Evolutionary conservation across 2,888 invertebrate genomes (phyloP), one percentile per base, ranked within the genome.

Genomic region (Tenthredo scrophulariae): DNA sequence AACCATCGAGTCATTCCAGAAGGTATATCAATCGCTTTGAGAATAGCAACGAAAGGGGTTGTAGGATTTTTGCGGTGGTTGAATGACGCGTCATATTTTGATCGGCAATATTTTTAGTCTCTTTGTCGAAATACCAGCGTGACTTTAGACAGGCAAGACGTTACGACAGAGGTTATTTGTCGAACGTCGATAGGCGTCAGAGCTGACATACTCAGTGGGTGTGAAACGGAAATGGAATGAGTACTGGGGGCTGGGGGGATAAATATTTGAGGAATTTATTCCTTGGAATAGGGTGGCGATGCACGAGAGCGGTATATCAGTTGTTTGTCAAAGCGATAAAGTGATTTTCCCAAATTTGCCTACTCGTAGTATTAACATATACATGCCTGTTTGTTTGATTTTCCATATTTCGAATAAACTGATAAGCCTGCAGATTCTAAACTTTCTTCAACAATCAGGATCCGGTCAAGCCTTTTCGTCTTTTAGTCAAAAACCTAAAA

Each of bases 231-330:
- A 91, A 88, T 87, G 84, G 87, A 86, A 87, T 86, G 88, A 88
- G 85, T 83, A 72, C 54, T 26, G 75, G 70, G 84, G 85, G 70
- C 84, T 70, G 84, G 86, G 85, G 91, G 90, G 92, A 93, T 93
- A 93, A 93, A 93, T 93, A 93, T 93, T 93, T 93, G 92, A 93
- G 90, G 92, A 92, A 92, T 93, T 92, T 91, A 90, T 91, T 92
- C 91, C 87, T 54, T 89, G 89, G 65, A 87, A 86, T 85, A 87
- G 88, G 88, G 84, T 86, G 86, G 86, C 33, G 80, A 22, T 43
- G 85, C 86, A 85, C 54, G 86, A 86, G 86, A 79, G 85, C 75
- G 88, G 88, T 85, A 87, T 90, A 90, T 91, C 90, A 90, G 88
- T 89, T 92, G 91, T 92, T 92, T 89, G 91, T 88, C 87, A 87